Conservation (phyloP, 1,140 invertebrate species). For the Mycetomoellerius zeteki region DNA sequence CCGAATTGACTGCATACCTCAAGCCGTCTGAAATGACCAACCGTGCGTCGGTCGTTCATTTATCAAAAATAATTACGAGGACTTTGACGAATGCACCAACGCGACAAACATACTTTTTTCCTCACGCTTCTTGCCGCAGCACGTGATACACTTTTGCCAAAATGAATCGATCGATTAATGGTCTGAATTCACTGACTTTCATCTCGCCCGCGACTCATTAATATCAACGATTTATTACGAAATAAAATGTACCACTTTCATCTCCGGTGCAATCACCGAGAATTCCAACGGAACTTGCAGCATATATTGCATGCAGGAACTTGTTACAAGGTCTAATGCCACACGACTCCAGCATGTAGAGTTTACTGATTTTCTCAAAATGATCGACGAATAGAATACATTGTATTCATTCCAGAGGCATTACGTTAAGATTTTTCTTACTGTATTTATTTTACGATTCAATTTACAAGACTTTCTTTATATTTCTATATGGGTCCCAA, state of each 20-base stretch:
- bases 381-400: neutral
- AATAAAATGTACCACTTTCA: slow-evolving; percentile 56
- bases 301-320: neutral
- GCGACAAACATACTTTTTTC: slow-evolving; percentile 26
- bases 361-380: slow-evolving; percentile 17
- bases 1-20: slow-evolving; percentile 40
- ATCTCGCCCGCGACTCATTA: slow-evolving; percentile 65
- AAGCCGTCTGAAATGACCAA: neutral
- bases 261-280: slow-evolving; percentile 35
- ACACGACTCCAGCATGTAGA: neutral
- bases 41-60: slow-evolving; percentile 31
- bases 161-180: slow-evolving; percentile 62
- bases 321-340: slow-evolving; percentile 23
- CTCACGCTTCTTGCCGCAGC: neutral
- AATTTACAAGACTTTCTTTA: neutral
- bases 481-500: neutral
- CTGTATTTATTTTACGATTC: slow-evolving; percentile 10
- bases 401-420: neutral
- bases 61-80: slow-evolving; percentile 61
- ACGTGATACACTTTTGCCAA: slow-evolving; percentile 61
- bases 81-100: slow-evolving; percentile 48
- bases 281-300: slow-evolving; percentile 50
- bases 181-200: slow-evolving; percentile 64
- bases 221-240: slow-evolving; percentile 66
- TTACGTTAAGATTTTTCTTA: neutral